These are phyloP conservation scores for Paracyclopina nana DNA, from an alignment of 1,140 invertebrate species.

Conservation along the genomic window DNA sequence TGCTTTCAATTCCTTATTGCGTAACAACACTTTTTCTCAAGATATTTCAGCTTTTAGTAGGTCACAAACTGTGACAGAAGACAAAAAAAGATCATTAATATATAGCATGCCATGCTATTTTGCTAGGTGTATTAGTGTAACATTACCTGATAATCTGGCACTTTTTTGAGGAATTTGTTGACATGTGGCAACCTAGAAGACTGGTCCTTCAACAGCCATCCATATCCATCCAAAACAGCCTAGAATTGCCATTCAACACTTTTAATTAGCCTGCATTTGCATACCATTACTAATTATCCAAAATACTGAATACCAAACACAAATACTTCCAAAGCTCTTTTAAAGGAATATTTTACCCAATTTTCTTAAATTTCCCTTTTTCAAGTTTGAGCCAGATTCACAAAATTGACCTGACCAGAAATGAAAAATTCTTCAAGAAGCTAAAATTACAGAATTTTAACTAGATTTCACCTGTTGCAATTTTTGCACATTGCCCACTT, in stretches of 20 bases:
- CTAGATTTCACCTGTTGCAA: constrained; percentile 2
- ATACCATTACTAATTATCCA: neutral
- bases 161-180: constrained; percentile 11
- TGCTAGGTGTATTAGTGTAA: neutral
- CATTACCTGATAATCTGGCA: constrained; percentile 9
- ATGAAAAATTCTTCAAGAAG: no score
- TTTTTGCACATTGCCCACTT: constrained; percentile 10
- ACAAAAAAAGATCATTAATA: no score
- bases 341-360: no score
- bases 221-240: constrained; percentile 14
- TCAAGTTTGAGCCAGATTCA: neutral
- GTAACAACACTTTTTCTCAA: no score
- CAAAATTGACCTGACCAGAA: neutral
- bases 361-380: no score
- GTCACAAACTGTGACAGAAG: no score
- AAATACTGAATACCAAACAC: no score
- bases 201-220: constrained; percentile 10
- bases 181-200: constrained; percentile 9
- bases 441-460: no score
- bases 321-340: no score
- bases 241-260: neutral
- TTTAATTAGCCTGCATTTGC: neutral
- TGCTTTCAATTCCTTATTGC: no score
- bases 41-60: no score
- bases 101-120: no score